Evolutionary conservation across 37 sponge, comb jelly and placozoan genomes (phyloP), one percentile per base, ranked within the genome.

Genomic region (Mnemiopsis leidyi): DNA sequence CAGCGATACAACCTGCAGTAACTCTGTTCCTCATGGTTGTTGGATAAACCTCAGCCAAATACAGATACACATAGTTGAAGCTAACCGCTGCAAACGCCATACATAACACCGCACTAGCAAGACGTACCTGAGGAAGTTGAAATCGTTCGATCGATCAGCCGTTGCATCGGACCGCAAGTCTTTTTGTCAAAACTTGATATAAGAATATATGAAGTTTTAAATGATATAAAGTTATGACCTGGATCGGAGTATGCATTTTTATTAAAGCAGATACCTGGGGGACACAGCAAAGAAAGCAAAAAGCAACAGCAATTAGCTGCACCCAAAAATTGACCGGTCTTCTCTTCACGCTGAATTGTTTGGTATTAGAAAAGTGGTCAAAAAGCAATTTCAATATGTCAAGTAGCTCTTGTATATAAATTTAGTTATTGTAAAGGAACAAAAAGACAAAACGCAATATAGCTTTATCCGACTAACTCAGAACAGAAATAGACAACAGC

Each of bases 41-140:
- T 33, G 82, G 82, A 79, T 79, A 79, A 9, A 79, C 82, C 82
- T 79, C 82, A 32, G 82, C 82, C 7, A 79, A 3, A 33, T 34
- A 79, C 82, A 79, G 36, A 21, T 79, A 79, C 35, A 79, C 82
- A 36, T 79, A 79, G 82, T 79, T 79, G 36, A 79, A 79, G 29
- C 82, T 79, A 13, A 79, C 37, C 36, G 82, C 82, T 79, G 82
- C 82, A 36, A 79, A 79, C 82, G 82, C 82, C 82, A 79, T 79
- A 36, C 82, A 79, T 1, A 79, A 5, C 3, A 79, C 82, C 13
- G 82, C 82, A 29, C 36, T 33, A 13, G 82, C 37, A 2, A 79
- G 36, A 30, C 82, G 82, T 2, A 33, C 34, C 82, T 79, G 61
- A 5, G 13, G 61, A 13, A 48, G 61, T n/a, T n/a, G n/a, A n/a